phyloP scores from a whole-genome alignment of 1,140 invertebrate genomes.

The Homarus americanus region DNA sequence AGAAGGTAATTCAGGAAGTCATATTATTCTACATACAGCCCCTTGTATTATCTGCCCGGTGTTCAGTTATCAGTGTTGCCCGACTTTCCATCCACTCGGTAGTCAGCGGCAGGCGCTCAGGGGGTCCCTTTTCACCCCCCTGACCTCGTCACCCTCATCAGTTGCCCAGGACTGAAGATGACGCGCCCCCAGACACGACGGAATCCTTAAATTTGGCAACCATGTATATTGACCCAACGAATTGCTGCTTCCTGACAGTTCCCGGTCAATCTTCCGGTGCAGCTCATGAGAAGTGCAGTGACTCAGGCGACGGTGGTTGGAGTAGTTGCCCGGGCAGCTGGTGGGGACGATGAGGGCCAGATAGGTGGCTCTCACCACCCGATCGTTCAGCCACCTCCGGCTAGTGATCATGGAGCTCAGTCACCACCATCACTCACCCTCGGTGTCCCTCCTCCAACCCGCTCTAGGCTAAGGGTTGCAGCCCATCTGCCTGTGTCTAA shows the following conservation, averaged over 20 bases:
- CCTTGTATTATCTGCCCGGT: conserved; percentile 37
- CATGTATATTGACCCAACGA: background rate
- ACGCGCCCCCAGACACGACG: background rate
- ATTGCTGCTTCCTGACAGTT: too few species aligned
- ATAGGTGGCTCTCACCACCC: background rate
- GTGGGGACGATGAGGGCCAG: background rate
- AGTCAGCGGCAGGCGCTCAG: background rate
- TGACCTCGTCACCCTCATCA: background rate
- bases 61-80: conserved; percentile 22
- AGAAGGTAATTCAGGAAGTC: conserved; percentile 73
- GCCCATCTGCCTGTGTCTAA: background rate
- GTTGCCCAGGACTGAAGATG: background rate
- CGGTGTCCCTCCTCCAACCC: background rate
- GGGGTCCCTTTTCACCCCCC: background rate
- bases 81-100: conserved; percentile 14
- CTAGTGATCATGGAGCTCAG: background rate
- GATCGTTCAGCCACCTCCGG: background rate
- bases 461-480: background rate
- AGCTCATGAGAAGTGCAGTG: background rate
- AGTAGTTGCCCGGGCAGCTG: background rate
- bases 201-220: background rate
- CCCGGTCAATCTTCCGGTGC: too few species aligned
- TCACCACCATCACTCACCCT: background rate
- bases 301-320: background rate
- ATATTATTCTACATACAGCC: conserved; percentile 69